Percentiles rank a stretch among this genome's conserved stretches.
Evolutionary conservation across 1,140 invertebrate genomes (phyloP).

Genomic region (Eupristina koningsbergeri): DNA sequence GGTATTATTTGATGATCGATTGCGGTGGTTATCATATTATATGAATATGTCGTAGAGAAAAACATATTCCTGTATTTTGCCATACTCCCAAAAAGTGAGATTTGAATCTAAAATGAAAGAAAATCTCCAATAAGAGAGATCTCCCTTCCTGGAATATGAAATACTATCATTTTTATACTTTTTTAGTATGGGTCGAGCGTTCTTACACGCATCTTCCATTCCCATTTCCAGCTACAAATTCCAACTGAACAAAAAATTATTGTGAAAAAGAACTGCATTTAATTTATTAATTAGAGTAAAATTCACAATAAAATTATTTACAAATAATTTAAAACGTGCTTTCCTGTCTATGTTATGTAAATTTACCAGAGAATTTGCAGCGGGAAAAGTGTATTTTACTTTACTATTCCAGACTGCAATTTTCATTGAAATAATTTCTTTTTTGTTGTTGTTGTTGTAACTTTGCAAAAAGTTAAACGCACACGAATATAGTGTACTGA

Average conservation of each 20-base stretch:
- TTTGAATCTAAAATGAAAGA: slow-evolving; percentile 45
- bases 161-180: slow-evolving; percentile 15
- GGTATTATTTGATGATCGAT: background rate
- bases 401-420: too few relatives aligned
- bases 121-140: slow-evolving; percentile 36
- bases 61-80: too few relatives aligned
- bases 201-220: background rate
- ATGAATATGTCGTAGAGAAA: background rate
- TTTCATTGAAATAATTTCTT: too few relatives aligned
- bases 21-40: too few relatives aligned
- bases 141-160: slow-evolving; percentile 26
- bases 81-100: background rate
- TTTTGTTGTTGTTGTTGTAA: too few relatives aligned
- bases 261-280: background rate
- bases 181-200: background rate
- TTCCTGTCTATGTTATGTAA: too few relatives aligned
- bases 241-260: background rate
- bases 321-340: too few relatives aligned
- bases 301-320: too few relatives aligned
- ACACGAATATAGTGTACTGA: too few relatives aligned
- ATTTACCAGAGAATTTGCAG: too few relatives aligned
- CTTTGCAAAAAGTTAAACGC: too few relatives aligned
- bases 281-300: background rate
- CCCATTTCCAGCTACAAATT: background rate
- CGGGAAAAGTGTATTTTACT: too few relatives aligned